Base-by-base conservation (phyloP, 2,113 vertebrate genomes). In the Amblyopsis rosae region DNA sequence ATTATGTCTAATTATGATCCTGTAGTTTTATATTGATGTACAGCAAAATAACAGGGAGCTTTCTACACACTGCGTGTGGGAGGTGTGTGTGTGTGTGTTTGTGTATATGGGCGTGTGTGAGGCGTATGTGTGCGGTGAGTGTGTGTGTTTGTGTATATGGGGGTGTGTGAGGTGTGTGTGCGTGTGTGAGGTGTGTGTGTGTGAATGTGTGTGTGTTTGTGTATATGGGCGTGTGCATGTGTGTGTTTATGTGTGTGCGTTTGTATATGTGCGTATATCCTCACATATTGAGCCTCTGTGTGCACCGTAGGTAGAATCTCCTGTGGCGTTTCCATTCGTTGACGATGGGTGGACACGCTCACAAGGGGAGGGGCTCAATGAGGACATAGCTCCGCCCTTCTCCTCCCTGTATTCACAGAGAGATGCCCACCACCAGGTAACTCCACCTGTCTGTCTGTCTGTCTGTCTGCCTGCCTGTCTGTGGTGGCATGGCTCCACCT, bases 361-460 rank as follows among this genome's bases (percentile, higher is more conserved):
- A 67, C 81, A 87, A 65, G 79, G 83, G 67, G 86, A 83, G 77
- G 81, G 83, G 70, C 69, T 76, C 56, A 84, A 70, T 15, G 85
- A 87, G 48, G 82, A 78, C 54, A 77, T 76, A 59, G 81, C 79
- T 60, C 86, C 82, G 4, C 84, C 84, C 68, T 91, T 89, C 80
- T 89, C 86, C 58, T 87, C 87, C 59, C 84, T 88, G 76, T 91
- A 88, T 82, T 81, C 86, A 3, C 83, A 86, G 77, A 83, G 85
- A 78, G 82, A 82, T 71, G 16, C 82, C 79, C 81, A 85, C 80
- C 83, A 86, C 72, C 88, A 91, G 89, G 89, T 91, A 91, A 88
- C 46, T 57, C 19, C 47, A 59, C 70, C 53, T 63, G 55, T 9
- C 48, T 33, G 58, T 49, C 33, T 6, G 33, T 53, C 7, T 69